phyloP scores from a whole-genome alignment of 2,888 invertebrate genomes.

The Xylophagus ater region DNA sequence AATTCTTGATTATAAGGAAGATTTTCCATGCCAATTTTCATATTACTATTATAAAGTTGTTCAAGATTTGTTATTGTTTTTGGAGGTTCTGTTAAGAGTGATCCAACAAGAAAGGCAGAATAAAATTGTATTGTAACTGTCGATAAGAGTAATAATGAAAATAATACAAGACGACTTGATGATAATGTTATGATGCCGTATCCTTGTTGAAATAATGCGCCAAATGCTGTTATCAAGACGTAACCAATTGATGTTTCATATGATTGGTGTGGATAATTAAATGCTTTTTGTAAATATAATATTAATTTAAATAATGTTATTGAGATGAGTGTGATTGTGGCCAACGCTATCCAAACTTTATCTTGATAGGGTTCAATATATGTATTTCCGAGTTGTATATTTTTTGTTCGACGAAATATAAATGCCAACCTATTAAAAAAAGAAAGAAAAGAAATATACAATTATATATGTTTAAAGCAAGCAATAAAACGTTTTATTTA shows the following conservation, averaged over 20 bases:
- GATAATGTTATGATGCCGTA: background rate
- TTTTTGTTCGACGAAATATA: constrained; percentile 3
- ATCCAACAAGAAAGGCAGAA: constrained; percentile 5
- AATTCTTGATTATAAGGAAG: constrained; percentile 1
- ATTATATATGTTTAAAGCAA: background rate
- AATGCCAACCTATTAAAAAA: background rate
- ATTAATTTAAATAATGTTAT: background rate
- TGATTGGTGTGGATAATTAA: background rate
- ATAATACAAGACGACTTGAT: background rate
- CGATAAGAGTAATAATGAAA: background rate
- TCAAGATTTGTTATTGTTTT: background rate
- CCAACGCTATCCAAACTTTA: background rate
- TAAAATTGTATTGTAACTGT: constrained; percentile 4
- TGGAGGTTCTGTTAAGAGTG: constrained; percentile 1
- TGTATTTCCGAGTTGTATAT: background rate
- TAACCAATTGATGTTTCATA: background rate
- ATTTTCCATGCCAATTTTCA: constrained; percentile 1
- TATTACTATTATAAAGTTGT: background rate
- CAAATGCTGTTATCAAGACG: background rate
- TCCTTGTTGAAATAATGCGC: background rate
- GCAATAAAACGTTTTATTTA: background rate
- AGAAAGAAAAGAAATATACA: background rate
- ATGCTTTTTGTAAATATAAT: background rate
- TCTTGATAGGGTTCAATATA: constrained; percentile 2
- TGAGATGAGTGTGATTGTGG: too few relatives aligned